Percentiles rank a stretch among this genome's conserved stretches.
Conservation (phyloP, 1,140 invertebrate species). For the Hormaphis cornu region DNA sequence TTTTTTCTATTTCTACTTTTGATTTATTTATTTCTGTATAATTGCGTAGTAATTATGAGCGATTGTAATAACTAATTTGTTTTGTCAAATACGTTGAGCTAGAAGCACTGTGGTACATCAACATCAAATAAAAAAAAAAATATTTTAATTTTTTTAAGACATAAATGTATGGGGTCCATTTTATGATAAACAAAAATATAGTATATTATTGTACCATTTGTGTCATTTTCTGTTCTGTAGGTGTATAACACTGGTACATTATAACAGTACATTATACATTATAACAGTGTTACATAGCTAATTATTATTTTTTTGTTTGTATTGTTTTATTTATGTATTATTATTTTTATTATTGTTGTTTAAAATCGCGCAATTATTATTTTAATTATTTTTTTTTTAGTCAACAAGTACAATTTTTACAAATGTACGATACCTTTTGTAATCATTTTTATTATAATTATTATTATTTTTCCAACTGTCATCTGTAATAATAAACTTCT, state of each 20-base stretch:
- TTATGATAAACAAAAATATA: neutral
- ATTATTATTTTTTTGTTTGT: neutral
- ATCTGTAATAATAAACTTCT: too few species aligned
- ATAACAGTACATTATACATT: neutral
- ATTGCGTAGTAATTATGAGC: neutral
- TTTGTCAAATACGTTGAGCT: neutral
- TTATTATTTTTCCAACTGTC: too few species aligned
- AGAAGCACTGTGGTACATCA: neutral
- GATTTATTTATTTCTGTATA: neutral
- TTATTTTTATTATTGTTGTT: constrained; percentile 7
- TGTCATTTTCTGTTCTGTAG: neutral
- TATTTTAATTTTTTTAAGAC: neutral
- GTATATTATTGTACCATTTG: neutral
- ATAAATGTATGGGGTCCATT: neutral
- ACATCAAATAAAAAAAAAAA: neutral
- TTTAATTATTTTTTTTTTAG: neutral
- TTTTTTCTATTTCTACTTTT: neutral
- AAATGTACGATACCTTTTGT: neutral
- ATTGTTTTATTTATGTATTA: constrained; percentile 1
- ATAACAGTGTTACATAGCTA: neutral
- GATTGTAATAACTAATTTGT: neutral
- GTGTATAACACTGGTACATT: too few species aligned
- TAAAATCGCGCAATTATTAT: neutral
- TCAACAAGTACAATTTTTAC: neutral
- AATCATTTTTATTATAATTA: too few species aligned